Evolutionary conservation across 2,113 vertebrate genomes (phyloP).

Genomic region (Tychaedon coryphoeus): DNA sequence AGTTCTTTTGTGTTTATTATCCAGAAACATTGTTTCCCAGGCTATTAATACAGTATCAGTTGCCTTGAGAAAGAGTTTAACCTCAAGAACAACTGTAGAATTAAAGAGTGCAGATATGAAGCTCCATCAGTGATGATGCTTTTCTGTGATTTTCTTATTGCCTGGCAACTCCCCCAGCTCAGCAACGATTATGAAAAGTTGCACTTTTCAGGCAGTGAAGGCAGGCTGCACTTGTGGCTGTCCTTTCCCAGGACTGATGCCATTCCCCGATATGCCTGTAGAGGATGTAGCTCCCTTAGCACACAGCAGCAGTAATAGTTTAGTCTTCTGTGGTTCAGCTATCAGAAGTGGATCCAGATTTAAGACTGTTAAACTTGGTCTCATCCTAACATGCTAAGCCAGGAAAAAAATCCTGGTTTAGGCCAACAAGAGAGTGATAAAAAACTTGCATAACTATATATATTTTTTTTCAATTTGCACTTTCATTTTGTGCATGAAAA

Average conservation of each 20-base stretch:
- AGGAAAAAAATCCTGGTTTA: not conserved
- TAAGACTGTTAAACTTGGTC: not conserved
- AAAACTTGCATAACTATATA: not conserved
- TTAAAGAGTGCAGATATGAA: not conserved
- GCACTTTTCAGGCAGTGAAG: not conserved
- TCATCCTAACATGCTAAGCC: not conserved
- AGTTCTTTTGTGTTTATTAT: not conserved
- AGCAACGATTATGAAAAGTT: not conserved
- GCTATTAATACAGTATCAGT: not conserved
- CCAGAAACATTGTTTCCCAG: not conserved
- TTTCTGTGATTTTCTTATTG: not conserved
- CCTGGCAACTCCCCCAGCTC: not conserved
- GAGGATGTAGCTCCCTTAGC: not conserved
- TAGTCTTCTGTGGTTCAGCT: not conserved
- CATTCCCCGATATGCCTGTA: not conserved
- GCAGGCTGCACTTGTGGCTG: not conserved
- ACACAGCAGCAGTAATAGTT: not conserved
- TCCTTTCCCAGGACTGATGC: not conserved
- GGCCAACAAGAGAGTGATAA: not conserved
- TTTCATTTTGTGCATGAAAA: not conserved
- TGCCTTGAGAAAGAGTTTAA: not conserved
- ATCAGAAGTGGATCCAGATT: not conserved
- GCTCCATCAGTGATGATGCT: fast-evolving
- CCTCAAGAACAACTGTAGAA: not conserved
- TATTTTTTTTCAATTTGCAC: too few species aligned